phyloP scores from a whole-genome alignment of 1,140 invertebrate species.

The Ridgeia piscesae region DNA sequence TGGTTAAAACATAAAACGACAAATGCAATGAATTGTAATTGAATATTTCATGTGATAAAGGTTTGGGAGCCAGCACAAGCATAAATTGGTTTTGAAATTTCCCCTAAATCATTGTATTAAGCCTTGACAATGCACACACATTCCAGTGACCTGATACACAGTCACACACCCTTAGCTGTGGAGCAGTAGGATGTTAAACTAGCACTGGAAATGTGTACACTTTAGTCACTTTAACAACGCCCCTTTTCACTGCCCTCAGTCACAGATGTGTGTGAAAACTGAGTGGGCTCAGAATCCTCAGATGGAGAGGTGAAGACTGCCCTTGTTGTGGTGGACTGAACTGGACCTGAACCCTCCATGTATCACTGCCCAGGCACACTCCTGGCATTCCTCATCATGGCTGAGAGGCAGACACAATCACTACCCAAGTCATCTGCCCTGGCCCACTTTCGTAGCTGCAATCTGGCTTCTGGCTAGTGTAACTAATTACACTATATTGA shows the following conservation, averaged over 20 bases:
- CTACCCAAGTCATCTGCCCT: too few relatives aligned
- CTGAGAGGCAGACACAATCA: too few relatives aligned
- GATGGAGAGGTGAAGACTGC: too few relatives aligned
- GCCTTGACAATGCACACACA: background rate
- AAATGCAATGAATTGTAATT: background rate
- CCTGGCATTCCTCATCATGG: too few relatives aligned
- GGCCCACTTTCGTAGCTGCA: too few relatives aligned
- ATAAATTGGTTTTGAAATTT: background rate
- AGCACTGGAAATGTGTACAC: background rate
- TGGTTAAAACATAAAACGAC: background rate
- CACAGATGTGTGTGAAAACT: background rate
- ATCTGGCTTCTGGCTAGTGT: too few relatives aligned
- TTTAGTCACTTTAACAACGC: too few relatives aligned
- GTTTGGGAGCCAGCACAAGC: background rate
- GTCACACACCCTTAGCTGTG: background rate
- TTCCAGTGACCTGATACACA: background rate
- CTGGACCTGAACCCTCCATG: too few relatives aligned
- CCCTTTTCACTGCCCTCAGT: background rate
- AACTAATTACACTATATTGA: too few relatives aligned
- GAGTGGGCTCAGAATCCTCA: background rate
- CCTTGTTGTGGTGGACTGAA: too few relatives aligned
- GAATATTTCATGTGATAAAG: background rate
- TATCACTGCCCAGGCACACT: too few relatives aligned
- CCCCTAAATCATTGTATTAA: background rate
- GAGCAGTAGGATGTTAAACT: background rate